Evolutionary conservation across 92 coral and sea anemone genomes (phyloP).

Genomic region (Zoanthus solanderi): DNA sequence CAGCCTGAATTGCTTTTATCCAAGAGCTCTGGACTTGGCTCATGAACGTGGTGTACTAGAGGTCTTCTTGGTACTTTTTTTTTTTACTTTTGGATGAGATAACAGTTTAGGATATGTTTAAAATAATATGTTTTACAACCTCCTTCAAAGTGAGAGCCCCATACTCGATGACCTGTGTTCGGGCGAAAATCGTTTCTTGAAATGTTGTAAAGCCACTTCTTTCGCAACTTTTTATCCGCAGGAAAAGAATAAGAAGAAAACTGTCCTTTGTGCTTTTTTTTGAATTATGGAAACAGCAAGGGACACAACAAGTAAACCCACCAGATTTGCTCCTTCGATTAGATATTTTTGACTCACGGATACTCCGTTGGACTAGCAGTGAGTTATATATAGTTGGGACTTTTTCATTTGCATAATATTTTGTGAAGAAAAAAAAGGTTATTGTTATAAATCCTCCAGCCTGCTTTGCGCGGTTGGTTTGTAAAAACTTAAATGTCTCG

Average conservation of each 20-base stretch:
- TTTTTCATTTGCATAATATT: too few relatives aligned
- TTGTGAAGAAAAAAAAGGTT: too few relatives aligned
- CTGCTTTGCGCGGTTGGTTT: too few relatives aligned
- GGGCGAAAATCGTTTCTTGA: conserved; percentile 51
- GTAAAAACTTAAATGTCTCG: too few relatives aligned
- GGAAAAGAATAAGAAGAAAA: conserved; percentile 54
- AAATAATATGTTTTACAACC: conserved; percentile 49
- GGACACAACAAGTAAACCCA: conserved; percentile 61
- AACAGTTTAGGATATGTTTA: conserved; percentile 47
- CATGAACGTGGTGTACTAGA: conserved; percentile 4
- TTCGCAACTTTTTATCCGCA: conserved; percentile 29
- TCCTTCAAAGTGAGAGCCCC: conserved; percentile 52
- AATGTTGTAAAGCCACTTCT: conserved; percentile 50
- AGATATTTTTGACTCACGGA: too few relatives aligned
- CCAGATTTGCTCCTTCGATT: not conserved
- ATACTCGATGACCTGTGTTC: conserved; percentile 44
- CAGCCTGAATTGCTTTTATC: not conserved
- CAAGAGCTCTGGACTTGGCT: not conserved
- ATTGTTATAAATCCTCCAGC: too few relatives aligned
- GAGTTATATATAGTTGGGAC: too few relatives aligned
- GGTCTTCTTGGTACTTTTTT: conserved; percentile 46
- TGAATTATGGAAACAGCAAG: conserved; percentile 56
- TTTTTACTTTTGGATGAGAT: conserved; percentile 32
- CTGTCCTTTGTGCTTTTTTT: conserved; percentile 43
- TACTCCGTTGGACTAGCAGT: too few relatives aligned